Evolutionary conservation across 2,797 vertebrate species (phyloP).

Genomic region (Synaphobranchus kaupii): DNA sequence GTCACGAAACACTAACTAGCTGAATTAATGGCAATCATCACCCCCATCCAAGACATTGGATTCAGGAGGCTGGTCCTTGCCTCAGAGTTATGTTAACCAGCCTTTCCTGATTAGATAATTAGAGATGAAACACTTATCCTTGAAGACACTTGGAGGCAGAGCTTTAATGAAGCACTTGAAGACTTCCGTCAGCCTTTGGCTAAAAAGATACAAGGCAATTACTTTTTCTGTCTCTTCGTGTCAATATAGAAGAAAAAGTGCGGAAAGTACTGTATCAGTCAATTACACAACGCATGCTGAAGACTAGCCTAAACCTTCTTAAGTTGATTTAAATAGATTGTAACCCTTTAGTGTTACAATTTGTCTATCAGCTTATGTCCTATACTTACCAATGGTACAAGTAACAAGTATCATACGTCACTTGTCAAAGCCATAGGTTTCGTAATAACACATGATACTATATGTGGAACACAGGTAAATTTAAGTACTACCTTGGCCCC

Average conservation of each 20-base stretch:
- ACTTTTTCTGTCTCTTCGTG: neutral
- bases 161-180: constrained; percentile 28
- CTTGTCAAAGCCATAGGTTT: no score
- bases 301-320: neutral
- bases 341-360: no score
- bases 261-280: neutral
- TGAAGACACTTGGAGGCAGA: constrained; percentile 15
- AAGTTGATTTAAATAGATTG: neutral
- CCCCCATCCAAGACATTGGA: neutral
- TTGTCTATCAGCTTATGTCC: no score
- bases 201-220: neutral
- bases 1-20: neutral
- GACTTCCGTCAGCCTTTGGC: constrained; percentile 2
- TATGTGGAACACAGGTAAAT: no score
- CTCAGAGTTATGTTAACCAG: constrained; percentile 10
- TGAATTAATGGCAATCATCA: neutral
- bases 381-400: no score
- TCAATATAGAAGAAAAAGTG: neutral
- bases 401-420: no score
- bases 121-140: constrained; percentile 26
- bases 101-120: constrained; percentile 23
- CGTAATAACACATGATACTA: no score
- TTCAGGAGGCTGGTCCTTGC: neutral
- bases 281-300: neutral
- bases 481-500: no score